Evolutionary conservation across 2,113 vertebrate genomes (phyloP).

Genomic region (Oenanthe oenanthe): DNA sequence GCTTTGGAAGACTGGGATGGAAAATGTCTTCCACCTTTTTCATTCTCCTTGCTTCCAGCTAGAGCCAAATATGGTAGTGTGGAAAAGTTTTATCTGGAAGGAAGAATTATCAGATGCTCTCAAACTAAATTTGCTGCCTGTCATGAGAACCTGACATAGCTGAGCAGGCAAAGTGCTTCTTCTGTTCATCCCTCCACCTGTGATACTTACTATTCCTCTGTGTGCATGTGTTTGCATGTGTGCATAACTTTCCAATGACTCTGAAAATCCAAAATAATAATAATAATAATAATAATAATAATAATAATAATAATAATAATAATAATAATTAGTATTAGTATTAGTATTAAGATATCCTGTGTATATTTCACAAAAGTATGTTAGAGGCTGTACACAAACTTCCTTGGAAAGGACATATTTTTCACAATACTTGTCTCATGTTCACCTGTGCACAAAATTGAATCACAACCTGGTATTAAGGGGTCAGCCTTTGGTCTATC

Average conservation of each 20-base stretch:
- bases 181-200: neutral
- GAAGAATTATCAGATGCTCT: neutral
- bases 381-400: neutral
- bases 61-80: neutral
- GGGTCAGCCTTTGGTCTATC: neutral
- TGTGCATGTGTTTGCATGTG: neutral
- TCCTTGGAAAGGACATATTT: neutral
- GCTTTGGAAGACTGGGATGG: neutral
- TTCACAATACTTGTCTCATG: neutral
- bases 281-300: no score
- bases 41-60: neutral
- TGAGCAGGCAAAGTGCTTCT: neutral
- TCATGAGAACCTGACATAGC: neutral
- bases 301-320: no score
- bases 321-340: no score
- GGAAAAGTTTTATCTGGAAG: neutral
- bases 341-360: neutral
- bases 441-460: neutral
- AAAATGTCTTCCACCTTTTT: neutral
- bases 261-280: neutral
- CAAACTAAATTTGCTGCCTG: neutral
- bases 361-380: neutral
- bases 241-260: neutral
- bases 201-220: neutral
- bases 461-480: neutral